Base-by-base conservation (phyloP, 2,113 vertebrate species). In the Aptenodytes patagonicus region DNA sequence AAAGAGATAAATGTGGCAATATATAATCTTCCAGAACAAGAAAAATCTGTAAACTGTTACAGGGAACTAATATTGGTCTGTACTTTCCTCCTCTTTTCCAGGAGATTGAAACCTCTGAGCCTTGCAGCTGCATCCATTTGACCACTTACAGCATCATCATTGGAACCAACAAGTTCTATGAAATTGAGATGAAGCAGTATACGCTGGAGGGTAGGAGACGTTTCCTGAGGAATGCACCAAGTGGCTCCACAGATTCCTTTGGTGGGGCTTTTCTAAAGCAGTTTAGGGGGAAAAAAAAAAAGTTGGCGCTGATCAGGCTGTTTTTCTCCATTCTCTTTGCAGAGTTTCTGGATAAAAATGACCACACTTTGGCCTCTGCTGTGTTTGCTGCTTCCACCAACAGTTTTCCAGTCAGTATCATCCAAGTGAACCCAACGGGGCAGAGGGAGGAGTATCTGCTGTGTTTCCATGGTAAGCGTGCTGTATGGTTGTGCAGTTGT, bases 131-230 rank as follows among this genome's bases (percentile, higher is more conserved):
- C 96, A 98, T 99, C 97, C 99, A 99, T 97, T 98, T 99, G 98
- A 99, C 99, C 96, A 98, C 98, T 94, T 99, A 99, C 98, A 99
- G 99, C 97, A 98, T 99, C 98, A 99, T 99, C 97, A 99, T 99
- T 10, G 99, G 99, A 95, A 99, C 99, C 97, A 99, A 99, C 97
- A 99, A 99, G 96, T 99, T 99, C 98, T 99, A 99, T 49, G 99
- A 99, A 97, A 99, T 99, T 21, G 99, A 99, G 98, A 99, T 99
- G 99, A 99, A 99, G 98, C 99, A 99, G 98, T 99, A 99, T 72
- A 99, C 99, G 0, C 98, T 99, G 1, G 99, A 99, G 70, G 99
- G 99, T 99, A 96, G 96, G 98, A 49, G 52, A 19, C 3, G 2
- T 5, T 55, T 58, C 40, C 68, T 32, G 46, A 36, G 46, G 49